Percentiles rank a stretch among this genome's conserved stretches.
These are phyloP conservation scores for Hyphantria cunea DNA, from an alignment of 1,140 invertebrate genomes.

Conservation along the genomic window DNA sequence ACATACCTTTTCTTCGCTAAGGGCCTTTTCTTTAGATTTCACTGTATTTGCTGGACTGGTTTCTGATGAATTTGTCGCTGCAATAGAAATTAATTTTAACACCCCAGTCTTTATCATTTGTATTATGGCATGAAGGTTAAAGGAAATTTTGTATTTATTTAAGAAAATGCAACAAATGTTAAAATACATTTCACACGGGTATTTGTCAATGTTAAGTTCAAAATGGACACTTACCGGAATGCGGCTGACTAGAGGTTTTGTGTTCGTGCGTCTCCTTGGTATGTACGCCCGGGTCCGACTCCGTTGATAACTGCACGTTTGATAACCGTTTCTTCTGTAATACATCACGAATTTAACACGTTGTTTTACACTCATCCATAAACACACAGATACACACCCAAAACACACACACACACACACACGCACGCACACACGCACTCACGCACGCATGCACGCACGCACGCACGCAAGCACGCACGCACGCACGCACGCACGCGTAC, in stretches of 20 bases:
- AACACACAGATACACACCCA: too few relatives aligned
- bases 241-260: constrained; percentile 59
- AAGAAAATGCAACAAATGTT: background rate
- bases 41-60: constrained; percentile 75
- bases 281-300: constrained; percentile 29
- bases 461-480: too few relatives aligned
- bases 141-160: background rate
- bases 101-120: background rate
- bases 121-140: too few relatives aligned
- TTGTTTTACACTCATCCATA: too few relatives aligned
- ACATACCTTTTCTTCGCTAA: constrained; percentile 63
- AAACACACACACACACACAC: too few relatives aligned
- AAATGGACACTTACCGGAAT: constrained; percentile 46
- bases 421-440: too few relatives aligned
- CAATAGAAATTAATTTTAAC: constrained; percentile 20
- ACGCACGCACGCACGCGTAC: too few relatives aligned
- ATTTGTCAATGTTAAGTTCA: too few relatives aligned
- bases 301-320: constrained; percentile 52
- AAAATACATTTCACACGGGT: too few relatives aligned
- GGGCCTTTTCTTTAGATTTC: constrained; percentile 56
- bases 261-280: constrained; percentile 30
- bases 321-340: constrained; percentile 83
- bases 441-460: too few relatives aligned
- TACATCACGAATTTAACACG: too few relatives aligned
- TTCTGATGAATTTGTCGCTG: constrained; percentile 68